Base-by-base conservation (phyloP, 35 echinoderm and acorn worm genomes). In the Amphiura filiformis region DNA sequence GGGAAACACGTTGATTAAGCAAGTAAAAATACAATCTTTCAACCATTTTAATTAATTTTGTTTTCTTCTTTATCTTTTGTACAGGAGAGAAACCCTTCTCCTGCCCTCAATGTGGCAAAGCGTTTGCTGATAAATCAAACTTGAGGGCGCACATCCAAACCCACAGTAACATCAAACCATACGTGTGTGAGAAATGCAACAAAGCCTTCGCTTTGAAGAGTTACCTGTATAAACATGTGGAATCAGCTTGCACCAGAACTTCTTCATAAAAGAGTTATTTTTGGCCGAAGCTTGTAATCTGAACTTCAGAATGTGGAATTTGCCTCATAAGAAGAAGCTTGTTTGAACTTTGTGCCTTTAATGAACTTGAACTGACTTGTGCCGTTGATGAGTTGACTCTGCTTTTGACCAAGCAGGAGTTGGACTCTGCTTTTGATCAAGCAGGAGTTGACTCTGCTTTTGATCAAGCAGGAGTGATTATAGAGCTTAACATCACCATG, bases 121-220 rank as follows among this genome's bases (percentile, higher is more conserved):
- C 96, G 42, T 99, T 99, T 80, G 96, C 96, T 20, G 96, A 99
- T 84, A 99, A 99, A 81, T 99, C 96, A 26, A 99, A 99, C 81
- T 77, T 99, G 28, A 84, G 96, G 79, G 93, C 96, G 35, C 96
- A 99, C 84, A 85, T 98, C 79, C 91, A 99, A 81, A 99, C 96
- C 0, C 96, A 99, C 81, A 92, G 89, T 65, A 94, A 91, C 39
- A 90, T 94, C 56, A 99, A 99, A 57, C 96, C 96, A 12, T 99
- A 95, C 80, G 87, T 99, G 38, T 99, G 96, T 61, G 86, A 99
- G 35, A 93, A 93, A 47, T 98, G 96, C 86, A 98, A 98, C 70
- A 98, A 98, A 83, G 96, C 96, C 0, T 98, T 98, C 40, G 96
- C 96, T 31, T 77, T 98, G 23, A 98, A 98, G 76, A 98, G 96